Conservation (phyloP, 2,113 vertebrate species). For the Actenoides lindsayi region DNA sequence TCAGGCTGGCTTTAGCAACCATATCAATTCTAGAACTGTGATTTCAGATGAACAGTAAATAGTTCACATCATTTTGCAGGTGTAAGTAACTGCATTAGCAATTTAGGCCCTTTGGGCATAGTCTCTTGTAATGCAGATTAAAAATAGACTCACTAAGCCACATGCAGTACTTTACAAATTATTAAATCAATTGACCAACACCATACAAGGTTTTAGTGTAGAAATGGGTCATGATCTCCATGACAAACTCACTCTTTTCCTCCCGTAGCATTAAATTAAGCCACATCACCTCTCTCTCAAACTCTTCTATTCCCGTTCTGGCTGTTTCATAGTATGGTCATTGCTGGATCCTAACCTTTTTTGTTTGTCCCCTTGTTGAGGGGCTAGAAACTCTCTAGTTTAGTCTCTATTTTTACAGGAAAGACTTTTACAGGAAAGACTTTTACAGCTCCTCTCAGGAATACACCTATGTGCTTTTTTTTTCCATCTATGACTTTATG, state of each 20-base stretch:
- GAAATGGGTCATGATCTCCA: background rate
- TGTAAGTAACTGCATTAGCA: background rate
- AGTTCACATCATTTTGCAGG: background rate
- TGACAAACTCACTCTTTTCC: background rate
- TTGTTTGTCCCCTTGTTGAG: background rate
- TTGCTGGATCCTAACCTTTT: background rate
- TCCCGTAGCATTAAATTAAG: background rate
- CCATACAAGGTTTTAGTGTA: background rate
- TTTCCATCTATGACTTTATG: background rate
- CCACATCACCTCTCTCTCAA: background rate
- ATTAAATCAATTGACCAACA: background rate
- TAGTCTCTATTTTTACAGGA: background rate
- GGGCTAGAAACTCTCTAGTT: background rate
- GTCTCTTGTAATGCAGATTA: background rate
- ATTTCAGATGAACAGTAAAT: background rate
- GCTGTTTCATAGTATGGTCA: background rate
- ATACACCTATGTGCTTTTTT: background rate
- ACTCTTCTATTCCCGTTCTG: background rate
- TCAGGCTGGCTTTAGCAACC: background rate
- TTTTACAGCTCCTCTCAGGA: background rate
- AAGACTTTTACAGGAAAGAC: background rate
- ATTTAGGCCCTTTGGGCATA: background rate
- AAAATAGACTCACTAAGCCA: background rate
- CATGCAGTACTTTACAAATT: background rate
- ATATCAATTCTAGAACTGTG: background rate